A percentile compares a stretch with the other conserved stretches of the same genome.
Conservation (phyloP, 1,140 invertebrate species). For the Hypothenemus hampei region DNA sequence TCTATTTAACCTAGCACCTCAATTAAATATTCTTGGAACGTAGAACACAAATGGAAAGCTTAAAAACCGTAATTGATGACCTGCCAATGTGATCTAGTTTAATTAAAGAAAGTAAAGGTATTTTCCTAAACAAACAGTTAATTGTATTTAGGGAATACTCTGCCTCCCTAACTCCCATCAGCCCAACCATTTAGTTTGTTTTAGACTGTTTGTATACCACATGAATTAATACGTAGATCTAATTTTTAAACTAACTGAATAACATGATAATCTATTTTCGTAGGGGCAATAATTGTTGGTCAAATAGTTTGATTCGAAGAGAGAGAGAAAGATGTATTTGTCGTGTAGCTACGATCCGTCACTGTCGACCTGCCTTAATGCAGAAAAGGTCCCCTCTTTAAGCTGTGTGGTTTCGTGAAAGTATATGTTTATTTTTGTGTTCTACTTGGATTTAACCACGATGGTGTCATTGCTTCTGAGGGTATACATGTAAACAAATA, state of each 20-base stretch:
- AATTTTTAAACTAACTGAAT: background rate
- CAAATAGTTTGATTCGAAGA: background rate
- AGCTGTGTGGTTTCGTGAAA: constrained; percentile 16
- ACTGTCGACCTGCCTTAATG: constrained; percentile 17
- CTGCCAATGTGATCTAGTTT: constrained; percentile 15
- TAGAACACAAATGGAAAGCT: constrained; percentile 5
- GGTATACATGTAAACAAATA: too few relatives aligned
- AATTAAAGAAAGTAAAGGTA: constrained; percentile 15
- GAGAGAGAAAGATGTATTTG: constrained; percentile 4
- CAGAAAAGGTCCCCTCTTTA: constrained; percentile 9
- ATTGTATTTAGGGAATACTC: too few relatives aligned
- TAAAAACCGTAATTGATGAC: constrained; percentile 13
- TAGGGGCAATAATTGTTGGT: background rate
- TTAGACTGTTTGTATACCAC: background rate
- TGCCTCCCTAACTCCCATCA: background rate
- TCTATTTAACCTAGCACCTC: too few relatives aligned
- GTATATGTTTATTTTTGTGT: constrained; percentile 18
- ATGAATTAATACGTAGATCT: too few relatives aligned
- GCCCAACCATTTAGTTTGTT: background rate
- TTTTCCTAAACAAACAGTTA: constrained; percentile 14
- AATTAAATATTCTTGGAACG: constrained; percentile 10
- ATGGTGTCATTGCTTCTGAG: too few relatives aligned
- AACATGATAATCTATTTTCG: background rate
- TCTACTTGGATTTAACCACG: too few relatives aligned
- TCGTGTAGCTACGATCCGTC: constrained; percentile 5